Evolutionary conservation across 2,888 invertebrate genomes (phyloP).

Genomic region (Caenorhabditis doughertyi): DNA sequence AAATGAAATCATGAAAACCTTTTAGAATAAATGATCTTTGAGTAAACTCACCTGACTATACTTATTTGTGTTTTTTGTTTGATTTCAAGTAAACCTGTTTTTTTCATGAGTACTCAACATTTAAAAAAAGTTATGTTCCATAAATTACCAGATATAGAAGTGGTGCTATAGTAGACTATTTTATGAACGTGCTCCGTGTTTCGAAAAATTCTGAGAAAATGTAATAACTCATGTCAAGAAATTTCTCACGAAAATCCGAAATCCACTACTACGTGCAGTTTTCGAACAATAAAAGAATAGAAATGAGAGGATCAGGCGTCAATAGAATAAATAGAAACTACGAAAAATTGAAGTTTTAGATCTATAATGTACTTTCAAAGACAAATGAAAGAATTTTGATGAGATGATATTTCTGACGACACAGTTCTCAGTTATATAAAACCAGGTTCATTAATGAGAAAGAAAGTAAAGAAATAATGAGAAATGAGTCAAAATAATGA

Average conservation of each 20-base stretch:
- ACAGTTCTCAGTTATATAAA: neutral
- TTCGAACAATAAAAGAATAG: neutral
- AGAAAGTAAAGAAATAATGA: neutral
- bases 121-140: neutral
- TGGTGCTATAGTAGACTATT: no score
- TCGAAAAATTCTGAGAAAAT: neutral
- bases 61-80: neutral
- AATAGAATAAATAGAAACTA: conserved; percentile 7
- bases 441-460: neutral
- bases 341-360: conserved; percentile 2
- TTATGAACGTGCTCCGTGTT: no score
- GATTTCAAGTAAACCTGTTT: neutral
- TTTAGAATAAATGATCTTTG: conserved; percentile 24
- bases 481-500: neutral
- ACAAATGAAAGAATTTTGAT: neutral
- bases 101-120: neutral
- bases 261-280: neutral
- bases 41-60: conserved; percentile 22
- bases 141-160: neutral
- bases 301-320: neutral
- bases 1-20: conserved; percentile 30
- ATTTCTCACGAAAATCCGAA: neutral
- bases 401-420: neutral
- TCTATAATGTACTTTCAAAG: neutral
- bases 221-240: neutral